phyloP scores from a whole-genome alignment of 2,888 invertebrate species.

The Brenthis hecate region DNA sequence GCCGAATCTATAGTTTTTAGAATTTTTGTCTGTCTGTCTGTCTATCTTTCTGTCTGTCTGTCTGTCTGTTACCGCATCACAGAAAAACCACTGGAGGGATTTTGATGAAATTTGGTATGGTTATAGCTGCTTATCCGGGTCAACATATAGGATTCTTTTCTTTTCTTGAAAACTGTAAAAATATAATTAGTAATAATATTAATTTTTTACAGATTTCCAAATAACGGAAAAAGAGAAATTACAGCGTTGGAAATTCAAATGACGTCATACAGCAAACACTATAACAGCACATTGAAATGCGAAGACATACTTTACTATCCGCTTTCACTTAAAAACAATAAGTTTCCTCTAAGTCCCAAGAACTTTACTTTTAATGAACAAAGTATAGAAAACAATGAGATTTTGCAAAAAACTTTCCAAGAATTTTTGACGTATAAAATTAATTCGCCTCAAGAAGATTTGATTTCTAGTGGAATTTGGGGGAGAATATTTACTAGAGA shows the following conservation, averaged over 20 bases:
- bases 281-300: slow-evolving; percentile 61
- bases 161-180: too few relatives aligned
- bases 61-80: too few relatives aligned
- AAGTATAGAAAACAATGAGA: slow-evolving; percentile 16
- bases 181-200: not conserved
- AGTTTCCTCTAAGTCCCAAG: slow-evolving; percentile 68
- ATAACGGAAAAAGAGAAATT: slow-evolving; percentile 65
- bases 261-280: slow-evolving; percentile 58
- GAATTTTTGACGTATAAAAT: slow-evolving; percentile 54
- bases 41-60: too few relatives aligned
- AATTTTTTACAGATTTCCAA: slow-evolving; percentile 62
- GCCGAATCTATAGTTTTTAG: too few relatives aligned
- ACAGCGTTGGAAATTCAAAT: slow-evolving; percentile 72
- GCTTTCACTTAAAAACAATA: slow-evolving; percentile 70
- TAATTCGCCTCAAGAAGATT: slow-evolving; percentile 59
- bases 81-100: too few relatives aligned
- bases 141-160: too few relatives aligned
- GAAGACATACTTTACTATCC: slow-evolving; percentile 76
- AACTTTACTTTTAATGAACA: slow-evolving; percentile 55
- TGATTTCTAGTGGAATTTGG: slow-evolving; percentile 76
- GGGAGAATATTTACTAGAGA: slow-evolving; percentile 75
- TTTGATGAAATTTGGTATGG: too few relatives aligned
- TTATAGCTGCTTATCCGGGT: too few relatives aligned
- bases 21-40: too few relatives aligned
- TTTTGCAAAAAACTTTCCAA: slow-evolving; percentile 33